Percentiles rank a stretch among this genome's conserved stretches.
These are phyloP conservation scores for Agrotis ipsilon DNA, from an alignment of 2,888 invertebrate species.

Conservation along the genomic window DNA sequence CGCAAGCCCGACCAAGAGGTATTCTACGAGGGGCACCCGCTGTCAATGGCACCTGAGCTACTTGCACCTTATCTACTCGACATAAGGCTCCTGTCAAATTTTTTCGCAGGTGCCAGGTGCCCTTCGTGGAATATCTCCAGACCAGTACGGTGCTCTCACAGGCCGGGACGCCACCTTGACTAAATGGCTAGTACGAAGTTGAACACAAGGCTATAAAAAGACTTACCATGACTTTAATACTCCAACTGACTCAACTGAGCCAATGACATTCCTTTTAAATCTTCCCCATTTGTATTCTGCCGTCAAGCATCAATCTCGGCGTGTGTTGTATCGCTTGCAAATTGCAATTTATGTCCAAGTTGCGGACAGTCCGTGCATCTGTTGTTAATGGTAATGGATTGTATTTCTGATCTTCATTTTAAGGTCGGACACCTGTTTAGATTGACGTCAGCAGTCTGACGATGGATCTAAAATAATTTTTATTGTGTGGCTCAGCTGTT, in stretches of 20 bases:
- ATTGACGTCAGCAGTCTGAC: conserved; percentile 42
- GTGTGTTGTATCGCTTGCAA: conserved; percentile 26
- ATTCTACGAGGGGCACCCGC: no score
- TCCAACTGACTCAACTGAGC: conserved; percentile 6
- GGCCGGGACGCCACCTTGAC: no score
- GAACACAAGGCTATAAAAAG: no score
- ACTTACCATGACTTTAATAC: no score
- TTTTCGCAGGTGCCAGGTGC: no score
- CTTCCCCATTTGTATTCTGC: conserved; percentile 23
- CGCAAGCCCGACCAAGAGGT: no score
- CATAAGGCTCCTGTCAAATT: no score
- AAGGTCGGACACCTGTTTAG: conserved; percentile 35
- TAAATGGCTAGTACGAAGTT: no score
- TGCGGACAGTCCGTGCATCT: conserved; percentile 32
- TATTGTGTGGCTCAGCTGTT: conserved; percentile 25
- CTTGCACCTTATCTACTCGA: no score
- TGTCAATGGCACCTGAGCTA: no score
- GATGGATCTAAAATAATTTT: conserved; percentile 28
- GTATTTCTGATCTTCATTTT: conserved; percentile 46
- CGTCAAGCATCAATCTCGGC: conserved; percentile 13
- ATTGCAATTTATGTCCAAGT: conserved; percentile 34
- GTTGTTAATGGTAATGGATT: conserved; percentile 39
- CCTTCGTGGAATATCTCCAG: no score
- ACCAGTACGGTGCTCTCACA: no score
- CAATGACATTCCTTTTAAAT: conserved; percentile 3